These are phyloP conservation scores for Coccyzus lansbergi DNA, from an alignment of 2,797 vertebrate species.

Conservation along the genomic window DNA sequence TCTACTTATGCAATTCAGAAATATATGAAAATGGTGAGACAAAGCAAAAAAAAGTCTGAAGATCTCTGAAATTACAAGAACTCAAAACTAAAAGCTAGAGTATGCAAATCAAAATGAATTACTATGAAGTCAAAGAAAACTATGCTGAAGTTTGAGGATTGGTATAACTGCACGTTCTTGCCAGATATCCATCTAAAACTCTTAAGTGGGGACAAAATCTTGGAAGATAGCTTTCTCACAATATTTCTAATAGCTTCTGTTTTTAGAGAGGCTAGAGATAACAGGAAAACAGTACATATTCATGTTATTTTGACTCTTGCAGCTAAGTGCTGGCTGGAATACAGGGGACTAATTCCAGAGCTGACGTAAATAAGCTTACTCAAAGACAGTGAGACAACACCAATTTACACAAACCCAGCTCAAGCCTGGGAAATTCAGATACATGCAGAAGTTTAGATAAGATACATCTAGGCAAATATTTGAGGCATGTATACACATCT, in stretches of 20 bases:
- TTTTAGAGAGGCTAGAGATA: slow-evolving; percentile 48
- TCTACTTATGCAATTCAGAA: neutral
- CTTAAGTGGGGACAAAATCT: neutral
- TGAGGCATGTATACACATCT: slow-evolving; percentile 53
- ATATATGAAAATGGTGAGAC: neutral
- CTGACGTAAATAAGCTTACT: slow-evolving; percentile 58
- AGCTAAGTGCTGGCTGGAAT: slow-evolving; percentile 40
- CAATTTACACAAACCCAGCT: slow-evolving; percentile 35
- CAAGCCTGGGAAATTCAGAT: slow-evolving; percentile 61
- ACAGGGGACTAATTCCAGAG: slow-evolving; percentile 44
- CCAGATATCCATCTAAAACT: slow-evolving; percentile 3
- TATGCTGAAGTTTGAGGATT: neutral
- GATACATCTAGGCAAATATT: slow-evolving; percentile 56
- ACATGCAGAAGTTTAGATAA: slow-evolving; percentile 39
- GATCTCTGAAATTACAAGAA: neutral
- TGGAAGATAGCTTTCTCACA: slow-evolving; percentile 42
- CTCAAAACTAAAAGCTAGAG: neutral
- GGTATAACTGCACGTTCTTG: neutral
- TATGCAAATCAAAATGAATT: neutral
- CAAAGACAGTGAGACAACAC: slow-evolving; percentile 48
- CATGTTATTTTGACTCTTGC: slow-evolving; percentile 50
- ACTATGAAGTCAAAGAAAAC: neutral
- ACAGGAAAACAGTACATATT: slow-evolving; percentile 29
- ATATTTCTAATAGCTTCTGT: slow-evolving; percentile 53
- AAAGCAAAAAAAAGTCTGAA: neutral